These are phyloP conservation scores for Luidia sarsii DNA, from an alignment of 53 echinoderm and acorn worm species.

Conservation along the genomic window DNA sequence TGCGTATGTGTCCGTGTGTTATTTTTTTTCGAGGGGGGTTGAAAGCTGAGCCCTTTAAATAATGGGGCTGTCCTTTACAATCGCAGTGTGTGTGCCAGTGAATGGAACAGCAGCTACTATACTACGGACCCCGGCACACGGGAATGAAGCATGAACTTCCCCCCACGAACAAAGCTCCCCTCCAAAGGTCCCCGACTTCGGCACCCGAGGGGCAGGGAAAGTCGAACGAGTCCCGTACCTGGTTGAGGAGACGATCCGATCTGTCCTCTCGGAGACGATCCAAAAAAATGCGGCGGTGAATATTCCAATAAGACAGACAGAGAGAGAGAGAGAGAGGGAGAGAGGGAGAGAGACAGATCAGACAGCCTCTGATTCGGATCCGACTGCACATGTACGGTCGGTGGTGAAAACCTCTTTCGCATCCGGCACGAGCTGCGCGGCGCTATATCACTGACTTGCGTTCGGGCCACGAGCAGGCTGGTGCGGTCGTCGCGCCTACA, in stretches of 20 bases:
- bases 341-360: too few relatives aligned
- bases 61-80: conserved; percentile 24
- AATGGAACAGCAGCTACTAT: too few relatives aligned
- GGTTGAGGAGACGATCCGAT: too few relatives aligned
- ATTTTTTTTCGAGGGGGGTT: too few relatives aligned
- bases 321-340: too few relatives aligned
- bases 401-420: conserved; percentile 46
- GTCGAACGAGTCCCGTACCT: conserved; percentile 30
- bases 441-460: too few relatives aligned
- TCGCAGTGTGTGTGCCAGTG: conserved; percentile 38
- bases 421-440: conserved; percentile 7
- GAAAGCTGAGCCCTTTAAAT: conserved; percentile 10
- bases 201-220: conserved; percentile 16
- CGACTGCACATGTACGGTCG: conserved; percentile 43
- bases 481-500: conserved; percentile 44
- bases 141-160: conserved; percentile 62
- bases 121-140: too few relatives aligned
- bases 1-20: too few relatives aligned
- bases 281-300: too few relatives aligned
- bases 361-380: too few relatives aligned
- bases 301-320: too few relatives aligned
- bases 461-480: conserved; percentile 51
- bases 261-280: conserved; percentile 36
- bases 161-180: too few relatives aligned
- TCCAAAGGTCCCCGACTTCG: conserved; percentile 39